Conservation (phyloP, 2,113 vertebrate genomes). For the Salvelinus namaycush region DNA sequence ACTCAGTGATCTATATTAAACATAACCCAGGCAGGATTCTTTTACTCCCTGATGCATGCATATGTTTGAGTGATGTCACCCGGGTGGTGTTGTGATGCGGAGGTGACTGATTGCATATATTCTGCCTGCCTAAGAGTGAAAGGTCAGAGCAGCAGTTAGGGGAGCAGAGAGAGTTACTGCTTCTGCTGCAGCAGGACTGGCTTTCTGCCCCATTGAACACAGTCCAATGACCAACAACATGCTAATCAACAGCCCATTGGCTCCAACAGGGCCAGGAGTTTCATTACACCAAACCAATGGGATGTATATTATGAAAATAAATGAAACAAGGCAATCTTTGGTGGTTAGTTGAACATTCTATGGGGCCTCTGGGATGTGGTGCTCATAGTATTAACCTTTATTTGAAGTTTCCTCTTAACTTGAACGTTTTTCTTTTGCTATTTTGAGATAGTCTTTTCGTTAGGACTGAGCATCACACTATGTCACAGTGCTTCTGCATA, state of each 20-base stretch:
- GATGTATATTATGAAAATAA: conserved; percentile 34
- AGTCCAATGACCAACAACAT: conserved; percentile 50
- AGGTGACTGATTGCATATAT: conserved; percentile 41
- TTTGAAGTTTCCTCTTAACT: not conserved
- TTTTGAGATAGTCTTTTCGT: not conserved
- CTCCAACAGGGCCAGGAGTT: conserved; percentile 36
- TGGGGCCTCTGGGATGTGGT: not conserved
- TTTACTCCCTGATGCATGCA: not conserved
- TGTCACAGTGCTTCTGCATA: too few species aligned
- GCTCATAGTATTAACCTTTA: not conserved
- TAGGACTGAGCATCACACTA: too few species aligned
- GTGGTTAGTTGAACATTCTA: not conserved
- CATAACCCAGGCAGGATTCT: not conserved
- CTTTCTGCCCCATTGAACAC: conserved; percentile 57
- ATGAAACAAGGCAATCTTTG: conserved; percentile 1
- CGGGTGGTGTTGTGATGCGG: conserved; percentile 30
- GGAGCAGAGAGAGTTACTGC: conserved; percentile 37
- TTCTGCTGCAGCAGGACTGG: conserved; percentile 10
- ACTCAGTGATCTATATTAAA: not conserved
- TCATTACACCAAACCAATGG: conserved; percentile 25
- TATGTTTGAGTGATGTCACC: conserved; percentile 30
- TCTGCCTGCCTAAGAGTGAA: conserved; percentile 46
- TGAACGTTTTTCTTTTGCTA: not conserved
- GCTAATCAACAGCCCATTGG: conserved; percentile 69
- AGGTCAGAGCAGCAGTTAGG: conserved; percentile 66